phyloP scores from a whole-genome alignment of 2,797 vertebrate genomes.

The Trachops cirrhosus region DNA sequence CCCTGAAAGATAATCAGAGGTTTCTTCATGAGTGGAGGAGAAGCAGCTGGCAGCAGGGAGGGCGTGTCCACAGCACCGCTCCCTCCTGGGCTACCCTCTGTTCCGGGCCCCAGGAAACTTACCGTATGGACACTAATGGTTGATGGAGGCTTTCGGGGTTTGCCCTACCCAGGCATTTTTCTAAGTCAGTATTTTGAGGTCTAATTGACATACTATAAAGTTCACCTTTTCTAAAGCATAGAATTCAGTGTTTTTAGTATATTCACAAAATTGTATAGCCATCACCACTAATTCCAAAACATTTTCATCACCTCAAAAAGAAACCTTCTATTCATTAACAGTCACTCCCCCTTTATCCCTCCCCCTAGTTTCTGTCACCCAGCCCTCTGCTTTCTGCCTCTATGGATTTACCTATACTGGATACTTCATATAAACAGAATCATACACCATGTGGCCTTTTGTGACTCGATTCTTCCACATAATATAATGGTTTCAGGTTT shows the following conservation, averaged over 20 bases:
- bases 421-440: background rate
- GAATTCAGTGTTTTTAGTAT: background rate
- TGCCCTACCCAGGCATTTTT: background rate
- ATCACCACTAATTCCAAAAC: background rate
- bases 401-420: background rate
- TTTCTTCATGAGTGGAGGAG: background rate
- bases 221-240: background rate
- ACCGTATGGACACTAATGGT: background rate
- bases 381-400: background rate
- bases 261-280: background rate
- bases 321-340: background rate
- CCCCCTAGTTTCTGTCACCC: background rate
- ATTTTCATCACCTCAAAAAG: background rate
- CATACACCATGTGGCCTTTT: background rate
- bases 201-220: conserved; percentile 30
- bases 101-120: background rate
- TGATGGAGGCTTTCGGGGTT: background rate
- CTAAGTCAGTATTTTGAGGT: conserved; percentile 10
- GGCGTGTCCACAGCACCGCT: rapidly evolving
- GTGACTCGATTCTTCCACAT: background rate
- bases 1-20: background rate
- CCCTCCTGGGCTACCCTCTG: background rate
- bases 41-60: background rate
- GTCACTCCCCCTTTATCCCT: background rate
- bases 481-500: background rate